Conservation (phyloP, 2,797 vertebrate genomes). For the Octomys mimax region DNA sequence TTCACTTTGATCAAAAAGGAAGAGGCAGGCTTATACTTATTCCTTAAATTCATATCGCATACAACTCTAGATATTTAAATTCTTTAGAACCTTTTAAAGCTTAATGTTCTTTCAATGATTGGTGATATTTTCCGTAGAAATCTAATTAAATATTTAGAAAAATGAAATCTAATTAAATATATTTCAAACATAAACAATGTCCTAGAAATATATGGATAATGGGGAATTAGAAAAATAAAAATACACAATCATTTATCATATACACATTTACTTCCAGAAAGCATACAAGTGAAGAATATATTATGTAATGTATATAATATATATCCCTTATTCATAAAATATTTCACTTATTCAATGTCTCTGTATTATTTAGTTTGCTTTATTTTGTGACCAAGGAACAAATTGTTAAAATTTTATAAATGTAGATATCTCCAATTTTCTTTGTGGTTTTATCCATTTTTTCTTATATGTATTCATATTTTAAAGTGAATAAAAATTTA, state of each 20-base stretch:
- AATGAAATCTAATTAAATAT: no score
- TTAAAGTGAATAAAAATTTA: no score
- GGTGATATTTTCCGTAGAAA: not conserved
- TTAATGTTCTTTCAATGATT: conserved; percentile 10
- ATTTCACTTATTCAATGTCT: not conserved
- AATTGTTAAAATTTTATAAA: not conserved
- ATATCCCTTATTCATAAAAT: no score
- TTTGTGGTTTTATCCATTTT: not conserved
- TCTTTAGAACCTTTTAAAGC: not conserved
- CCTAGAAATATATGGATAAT: not conserved
- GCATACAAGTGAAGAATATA: not conserved
- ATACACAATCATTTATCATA: not conserved
- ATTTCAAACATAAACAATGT: not conserved
- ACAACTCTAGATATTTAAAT: not conserved
- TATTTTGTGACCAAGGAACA: not conserved
- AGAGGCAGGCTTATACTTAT: not conserved
- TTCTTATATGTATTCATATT: not conserved
- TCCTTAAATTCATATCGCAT: not conserved
- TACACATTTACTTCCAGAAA: conserved; percentile 1
- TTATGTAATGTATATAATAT: no score
- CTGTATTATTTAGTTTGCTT: not conserved
- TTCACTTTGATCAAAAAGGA: conserved; percentile 47
- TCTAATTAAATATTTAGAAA: not conserved
- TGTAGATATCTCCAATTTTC: not conserved
- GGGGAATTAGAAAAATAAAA: not conserved